A percentile compares a stretch with the other conserved stretches of the same genome.
phyloP scores from a whole-genome alignment of 2,888 invertebrate species.

The Cotesia congregata region DNA sequence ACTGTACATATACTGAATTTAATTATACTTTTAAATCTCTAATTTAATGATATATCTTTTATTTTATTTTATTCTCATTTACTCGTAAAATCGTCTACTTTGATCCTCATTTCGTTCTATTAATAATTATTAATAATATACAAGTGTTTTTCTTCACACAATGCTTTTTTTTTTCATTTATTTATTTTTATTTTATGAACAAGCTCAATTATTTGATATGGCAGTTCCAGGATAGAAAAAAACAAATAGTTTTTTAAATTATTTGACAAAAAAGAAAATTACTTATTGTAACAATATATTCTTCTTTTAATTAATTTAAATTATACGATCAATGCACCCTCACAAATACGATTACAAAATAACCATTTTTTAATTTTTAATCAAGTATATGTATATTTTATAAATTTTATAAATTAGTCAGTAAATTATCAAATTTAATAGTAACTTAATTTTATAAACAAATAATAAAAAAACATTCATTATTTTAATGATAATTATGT shows the following conservation, averaged over 20 bases:
- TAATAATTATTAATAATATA: constrained; percentile 67
- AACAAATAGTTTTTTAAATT: constrained; percentile 44
- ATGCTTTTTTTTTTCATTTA: constrained; percentile 35
- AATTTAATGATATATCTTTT: constrained; percentile 72
- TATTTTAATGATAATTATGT: not conserved
- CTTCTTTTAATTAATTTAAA: constrained; percentile 23
- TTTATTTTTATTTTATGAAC: constrained; percentile 59
- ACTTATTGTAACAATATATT: constrained; percentile 21
- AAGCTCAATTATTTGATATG: constrained; percentile 74
- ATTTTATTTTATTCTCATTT: constrained; percentile 64
- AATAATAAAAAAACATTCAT: not conserved
- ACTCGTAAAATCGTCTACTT: constrained; percentile 69
- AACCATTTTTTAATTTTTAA: not conserved
- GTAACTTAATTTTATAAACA: not conserved
- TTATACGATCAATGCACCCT: constrained; percentile 18
- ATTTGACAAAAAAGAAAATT: constrained; percentile 28
- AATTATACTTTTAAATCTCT: constrained; percentile 71
- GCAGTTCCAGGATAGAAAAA: constrained; percentile 80
- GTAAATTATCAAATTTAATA: not conserved
- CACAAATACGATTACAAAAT: not conserved
- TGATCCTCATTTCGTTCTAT: constrained; percentile 69
- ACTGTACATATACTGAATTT: constrained; percentile 78
- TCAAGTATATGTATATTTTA: not conserved
- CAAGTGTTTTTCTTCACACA: constrained; percentile 62
- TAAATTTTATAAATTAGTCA: no score